Conservation (phyloP, 2,797 vertebrate species). For the Alfaro cultratus region DNA sequence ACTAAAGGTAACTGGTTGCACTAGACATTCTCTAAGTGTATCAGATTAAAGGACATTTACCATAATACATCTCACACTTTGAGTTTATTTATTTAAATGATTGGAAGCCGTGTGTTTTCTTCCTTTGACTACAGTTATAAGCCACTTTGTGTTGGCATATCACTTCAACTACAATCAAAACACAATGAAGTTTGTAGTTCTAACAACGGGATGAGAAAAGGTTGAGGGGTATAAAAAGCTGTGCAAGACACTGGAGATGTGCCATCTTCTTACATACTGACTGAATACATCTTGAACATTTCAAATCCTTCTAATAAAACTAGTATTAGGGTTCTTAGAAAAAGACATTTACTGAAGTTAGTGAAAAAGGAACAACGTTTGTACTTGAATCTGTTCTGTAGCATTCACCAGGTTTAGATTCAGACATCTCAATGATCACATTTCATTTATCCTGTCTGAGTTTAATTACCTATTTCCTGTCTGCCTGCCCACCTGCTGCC, state of each 20-base stretch:
- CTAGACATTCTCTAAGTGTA: background rate
- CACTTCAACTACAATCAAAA: background rate
- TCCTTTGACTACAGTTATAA: background rate
- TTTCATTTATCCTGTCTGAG: constrained; percentile 39
- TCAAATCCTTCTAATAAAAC: background rate
- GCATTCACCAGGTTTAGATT: background rate
- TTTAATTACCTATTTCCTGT: constrained; percentile 63
- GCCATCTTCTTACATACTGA: background rate
- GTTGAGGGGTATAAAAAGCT: background rate
- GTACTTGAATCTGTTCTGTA: background rate
- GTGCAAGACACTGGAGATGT: background rate
- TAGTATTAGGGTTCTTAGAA: background rate
- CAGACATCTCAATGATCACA: constrained; percentile 12
- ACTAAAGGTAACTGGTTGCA: background rate
- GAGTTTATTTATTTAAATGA: background rate
- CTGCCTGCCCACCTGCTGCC: constrained; percentile 34
- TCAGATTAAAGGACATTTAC: background rate
- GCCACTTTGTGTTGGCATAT: background rate
- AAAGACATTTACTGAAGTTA: background rate
- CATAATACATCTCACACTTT: background rate
- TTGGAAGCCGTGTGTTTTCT: background rate
- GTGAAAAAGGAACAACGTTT: background rate
- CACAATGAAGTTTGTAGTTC: background rate
- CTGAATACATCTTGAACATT: background rate
- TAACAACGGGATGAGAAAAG: background rate